Evolutionary conservation across 2,797 vertebrate genomes (phyloP).

Genomic region (Pangasius mekongensis): DNA sequence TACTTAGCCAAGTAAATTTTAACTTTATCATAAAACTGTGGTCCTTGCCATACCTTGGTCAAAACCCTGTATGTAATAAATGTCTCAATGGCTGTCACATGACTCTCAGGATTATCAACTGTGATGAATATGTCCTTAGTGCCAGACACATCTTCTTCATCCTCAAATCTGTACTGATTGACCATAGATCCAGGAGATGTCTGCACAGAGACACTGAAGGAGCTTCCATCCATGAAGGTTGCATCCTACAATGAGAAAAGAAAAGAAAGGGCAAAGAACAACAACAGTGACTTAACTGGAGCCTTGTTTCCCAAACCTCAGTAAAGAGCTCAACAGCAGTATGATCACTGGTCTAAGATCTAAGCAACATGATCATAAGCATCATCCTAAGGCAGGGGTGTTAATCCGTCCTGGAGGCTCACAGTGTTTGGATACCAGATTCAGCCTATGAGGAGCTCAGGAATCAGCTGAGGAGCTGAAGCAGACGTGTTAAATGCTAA

Average conservation of each 20-base stretch:
- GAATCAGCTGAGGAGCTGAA: neutral
- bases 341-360: neutral
- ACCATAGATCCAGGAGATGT: conserved; percentile 89
- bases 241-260: conserved; percentile 73
- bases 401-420: neutral
- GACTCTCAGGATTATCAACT: conserved; percentile 92
- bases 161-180: conserved; percentile 91
- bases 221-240: conserved; percentile 78
- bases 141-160: conserved; percentile 76
- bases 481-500: neutral
- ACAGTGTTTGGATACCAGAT: neutral
- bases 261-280: neutral
- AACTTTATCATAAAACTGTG: neutral
- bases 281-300: neutral
- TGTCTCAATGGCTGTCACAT: conserved; percentile 92
- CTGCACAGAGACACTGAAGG: conserved; percentile 78
- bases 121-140: conserved; percentile 88
- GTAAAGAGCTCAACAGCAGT: neutral
- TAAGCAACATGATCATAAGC: neutral
- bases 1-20: neutral
- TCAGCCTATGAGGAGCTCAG: neutral
- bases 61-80: conserved; percentile 90
- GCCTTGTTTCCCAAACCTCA: neutral
- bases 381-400: neutral
- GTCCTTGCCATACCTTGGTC: conserved; percentile 81